Conservation (phyloP, 2,888 invertebrate genomes). For the Cryptus armator region DNA sequence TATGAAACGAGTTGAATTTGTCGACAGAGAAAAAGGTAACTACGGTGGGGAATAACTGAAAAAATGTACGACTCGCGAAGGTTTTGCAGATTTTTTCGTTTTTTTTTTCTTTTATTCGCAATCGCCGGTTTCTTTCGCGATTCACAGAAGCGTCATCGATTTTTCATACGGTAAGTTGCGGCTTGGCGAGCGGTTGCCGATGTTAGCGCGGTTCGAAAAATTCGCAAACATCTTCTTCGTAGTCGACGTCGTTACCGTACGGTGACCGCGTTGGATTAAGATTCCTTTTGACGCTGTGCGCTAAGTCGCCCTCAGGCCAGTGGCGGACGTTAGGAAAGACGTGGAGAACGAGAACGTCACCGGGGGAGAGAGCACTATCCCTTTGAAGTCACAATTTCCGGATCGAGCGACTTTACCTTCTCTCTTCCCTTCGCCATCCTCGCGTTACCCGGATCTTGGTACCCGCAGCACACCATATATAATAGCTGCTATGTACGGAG, state of each 20-base stretch:
- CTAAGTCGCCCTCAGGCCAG: constrained; percentile 44
- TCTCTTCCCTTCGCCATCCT: neutral
- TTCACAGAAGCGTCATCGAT: neutral
- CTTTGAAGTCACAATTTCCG: constrained; percentile 71
- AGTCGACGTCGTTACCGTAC: constrained; percentile 16
- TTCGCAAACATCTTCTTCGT: neutral
- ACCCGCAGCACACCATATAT: neutral
- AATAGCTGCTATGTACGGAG: neutral
- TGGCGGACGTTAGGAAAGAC: constrained; percentile 23
- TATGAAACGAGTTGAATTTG: no score
- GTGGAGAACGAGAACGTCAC: constrained; percentile 11
- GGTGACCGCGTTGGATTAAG: constrained; percentile 58
- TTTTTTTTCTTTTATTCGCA: no score
- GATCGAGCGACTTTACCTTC: constrained; percentile 56
- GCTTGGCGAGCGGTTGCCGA: constrained; percentile 10
- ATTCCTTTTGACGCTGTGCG: constrained; percentile 69
- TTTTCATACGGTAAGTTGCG: neutral
- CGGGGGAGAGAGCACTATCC: neutral
- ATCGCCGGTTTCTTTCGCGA: neutral
- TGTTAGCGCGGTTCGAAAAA: constrained; percentile 7
- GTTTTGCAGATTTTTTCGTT: no score
- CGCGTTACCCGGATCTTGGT: constrained; percentile 1
- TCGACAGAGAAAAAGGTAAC: no score
- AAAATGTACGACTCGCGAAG: no score
- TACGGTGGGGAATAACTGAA: no score